These are phyloP conservation scores for Bolborhynchus lineola DNA, from an alignment of 2,113 vertebrate species.

Conservation along the genomic window DNA sequence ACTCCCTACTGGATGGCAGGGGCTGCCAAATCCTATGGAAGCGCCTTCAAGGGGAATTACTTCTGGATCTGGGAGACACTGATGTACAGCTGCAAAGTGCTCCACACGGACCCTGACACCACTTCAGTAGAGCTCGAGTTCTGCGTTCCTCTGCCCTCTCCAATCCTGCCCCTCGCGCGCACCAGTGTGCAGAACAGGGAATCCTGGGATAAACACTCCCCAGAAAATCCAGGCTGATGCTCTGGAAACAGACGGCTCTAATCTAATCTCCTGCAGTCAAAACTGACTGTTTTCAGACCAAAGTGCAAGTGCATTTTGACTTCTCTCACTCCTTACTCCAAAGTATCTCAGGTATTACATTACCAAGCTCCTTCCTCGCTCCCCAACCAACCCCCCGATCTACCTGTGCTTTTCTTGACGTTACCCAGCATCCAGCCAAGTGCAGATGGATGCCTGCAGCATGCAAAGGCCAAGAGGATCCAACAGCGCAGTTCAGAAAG, in stretches of 20 bases:
- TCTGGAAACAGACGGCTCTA: too few relatives aligned
- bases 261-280: background rate
- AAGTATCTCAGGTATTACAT: background rate
- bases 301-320: background rate
- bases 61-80: background rate
- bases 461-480: background rate
- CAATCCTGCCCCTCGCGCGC: background rate
- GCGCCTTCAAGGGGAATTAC: background rate
- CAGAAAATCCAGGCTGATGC: background rate
- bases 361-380: background rate
- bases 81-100: accelerated
- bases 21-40: background rate
- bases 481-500: background rate
- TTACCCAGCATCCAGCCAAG: background rate
- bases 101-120: accelerated
- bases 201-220: accelerated
- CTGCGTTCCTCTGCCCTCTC: background rate
- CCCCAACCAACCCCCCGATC: background rate
- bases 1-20: background rate
- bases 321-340: background rate
- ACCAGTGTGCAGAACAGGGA: accelerated
- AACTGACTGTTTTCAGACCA: background rate
- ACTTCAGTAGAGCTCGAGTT: accelerated
- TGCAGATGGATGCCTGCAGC: background rate
- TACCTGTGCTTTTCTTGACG: background rate